Conservation (phyloP, 2,113 vertebrate genomes). For the Chionis minor region DNA sequence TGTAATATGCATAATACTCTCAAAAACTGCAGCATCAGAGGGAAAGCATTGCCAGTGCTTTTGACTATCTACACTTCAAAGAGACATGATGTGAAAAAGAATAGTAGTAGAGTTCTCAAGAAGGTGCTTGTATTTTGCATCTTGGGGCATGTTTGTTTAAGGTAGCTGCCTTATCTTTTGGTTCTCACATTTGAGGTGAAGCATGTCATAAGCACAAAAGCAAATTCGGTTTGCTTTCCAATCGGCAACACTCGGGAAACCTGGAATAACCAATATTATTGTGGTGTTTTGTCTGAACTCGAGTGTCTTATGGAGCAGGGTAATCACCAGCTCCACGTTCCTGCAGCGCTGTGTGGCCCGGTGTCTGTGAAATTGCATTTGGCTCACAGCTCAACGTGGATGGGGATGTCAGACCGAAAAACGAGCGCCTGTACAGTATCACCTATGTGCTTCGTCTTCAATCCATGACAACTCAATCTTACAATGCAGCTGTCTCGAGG, state of each 20-base stretch:
- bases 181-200: not conserved
- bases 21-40: constrained; percentile 58
- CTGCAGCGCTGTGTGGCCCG: not conserved
- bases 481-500: not conserved
- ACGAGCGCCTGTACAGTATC: not conserved
- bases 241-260: rapidly evolving
- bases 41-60: constrained; percentile 26
- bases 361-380: not conserved
- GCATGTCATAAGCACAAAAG: not conserved
- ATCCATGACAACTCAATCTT: not conserved
- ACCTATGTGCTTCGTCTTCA: not conserved
- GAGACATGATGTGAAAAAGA: not conserved
- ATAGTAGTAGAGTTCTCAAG: not conserved
- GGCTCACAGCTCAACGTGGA: not conserved
- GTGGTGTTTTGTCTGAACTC: not conserved
- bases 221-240: not conserved
- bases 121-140: constrained; percentile 20
- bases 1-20: constrained; percentile 62
- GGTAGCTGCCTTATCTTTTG: not conserved
- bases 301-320: rapidly evolving
- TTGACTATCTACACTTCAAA: constrained; percentile 50
- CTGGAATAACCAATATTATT: not conserved
- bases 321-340: not conserved
- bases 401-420: not conserved
- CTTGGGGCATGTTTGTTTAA: not conserved